Evolutionary conservation across 2,113 vertebrate genomes (phyloP), one percentile per base, ranked within the genome.

Genomic region (Colistium nudipinnis): DNA sequence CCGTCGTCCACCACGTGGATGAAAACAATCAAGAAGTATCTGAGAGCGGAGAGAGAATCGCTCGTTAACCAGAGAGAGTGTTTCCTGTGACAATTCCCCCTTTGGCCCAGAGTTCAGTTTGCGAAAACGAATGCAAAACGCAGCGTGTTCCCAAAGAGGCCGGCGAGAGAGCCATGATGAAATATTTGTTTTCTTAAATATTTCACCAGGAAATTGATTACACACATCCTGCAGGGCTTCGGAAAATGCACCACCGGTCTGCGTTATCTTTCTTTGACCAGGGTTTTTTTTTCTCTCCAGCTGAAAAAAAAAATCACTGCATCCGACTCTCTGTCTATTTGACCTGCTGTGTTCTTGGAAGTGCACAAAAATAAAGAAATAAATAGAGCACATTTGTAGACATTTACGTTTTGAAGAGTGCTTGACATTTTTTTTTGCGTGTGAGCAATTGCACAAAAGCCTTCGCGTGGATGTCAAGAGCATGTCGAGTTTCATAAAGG

Each of bases 401-500:
- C n/a, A n/a, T n/a, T n/a, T n/a, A n/a, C n/a, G n/a, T n/a, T n/a
- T n/a, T n/a, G n/a, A n/a, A n/a, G n/a, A n/a, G n/a, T n/a, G n/a
- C n/a, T n/a, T n/a, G n/a, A n/a, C n/a, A n/a, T n/a, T n/a, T n/a
- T n/a, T 49, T 67, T 10, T 38, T 30, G 65, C 71, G 41, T 77
- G 52, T 9, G 56, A 28, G 56, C 66, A 72, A 69, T 66, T 61
- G 52, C 39, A 24, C 2, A 7, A 52, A 44, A 13, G 38, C 41
- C 22, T n/a, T n/a, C 38, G 57, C 67, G 76, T 62, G 65, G 55
- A 43, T 70, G 59, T 62, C 35, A 45, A n/a, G 56, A 5, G 13
- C 39, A 44, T 82, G 64, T 16, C 22, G 48, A 36, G 35, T 74
- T 52, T 81, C 69, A 76, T 70, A 77, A 81, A 84, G 70, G 64